phyloP scores from a whole-genome alignment of 92 coral and sea anemone species.

The Siderastrea siderea region DNA sequence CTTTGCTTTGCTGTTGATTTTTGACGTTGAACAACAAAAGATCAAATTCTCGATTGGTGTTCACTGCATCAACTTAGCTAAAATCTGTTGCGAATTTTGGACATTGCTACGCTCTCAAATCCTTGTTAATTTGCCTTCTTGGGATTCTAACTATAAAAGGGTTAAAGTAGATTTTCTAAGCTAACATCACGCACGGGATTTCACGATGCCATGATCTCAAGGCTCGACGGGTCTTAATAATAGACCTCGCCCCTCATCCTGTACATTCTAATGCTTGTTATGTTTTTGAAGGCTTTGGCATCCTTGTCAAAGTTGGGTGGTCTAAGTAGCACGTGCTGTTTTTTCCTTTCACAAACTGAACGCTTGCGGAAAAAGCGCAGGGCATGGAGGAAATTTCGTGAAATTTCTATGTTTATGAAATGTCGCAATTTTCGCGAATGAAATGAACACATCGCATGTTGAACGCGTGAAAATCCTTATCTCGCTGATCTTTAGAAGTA shows the following conservation, averaged over 20 bases:
- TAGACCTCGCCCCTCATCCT: slow-evolving; percentile 72
- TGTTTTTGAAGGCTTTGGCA: slow-evolving; percentile 62
- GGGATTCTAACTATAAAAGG: not conserved
- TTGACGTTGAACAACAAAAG: slow-evolving; percentile 30
- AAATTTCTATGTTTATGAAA: not conserved
- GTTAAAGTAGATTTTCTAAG: not conserved
- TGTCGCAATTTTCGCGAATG: not conserved
- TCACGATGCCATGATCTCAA: not conserved
- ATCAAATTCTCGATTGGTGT: slow-evolving; percentile 14
- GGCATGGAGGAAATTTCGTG: not conserved
- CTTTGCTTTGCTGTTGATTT: slow-evolving; percentile 23
- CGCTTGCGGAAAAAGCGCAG: not conserved
- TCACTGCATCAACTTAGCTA: not conserved
- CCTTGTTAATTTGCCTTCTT: not conserved
- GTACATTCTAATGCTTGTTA: slow-evolving; percentile 21
- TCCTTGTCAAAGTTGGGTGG: slow-evolving; percentile 82
- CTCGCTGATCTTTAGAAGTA: not conserved
- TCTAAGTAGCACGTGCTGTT: slow-evolving; percentile 54
- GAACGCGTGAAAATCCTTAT: not conserved
- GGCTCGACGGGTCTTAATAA: not conserved
- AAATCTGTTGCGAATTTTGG: slow-evolving; percentile 40
- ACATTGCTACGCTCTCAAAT: slow-evolving; percentile 3
- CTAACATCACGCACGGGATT: not conserved
- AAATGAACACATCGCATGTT: not conserved
- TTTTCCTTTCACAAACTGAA: not conserved